Evolutionary conservation across 2,888 invertebrate genomes (phyloP), one percentile per base, ranked within the genome.

Genomic region (Eurois occulta): DNA sequence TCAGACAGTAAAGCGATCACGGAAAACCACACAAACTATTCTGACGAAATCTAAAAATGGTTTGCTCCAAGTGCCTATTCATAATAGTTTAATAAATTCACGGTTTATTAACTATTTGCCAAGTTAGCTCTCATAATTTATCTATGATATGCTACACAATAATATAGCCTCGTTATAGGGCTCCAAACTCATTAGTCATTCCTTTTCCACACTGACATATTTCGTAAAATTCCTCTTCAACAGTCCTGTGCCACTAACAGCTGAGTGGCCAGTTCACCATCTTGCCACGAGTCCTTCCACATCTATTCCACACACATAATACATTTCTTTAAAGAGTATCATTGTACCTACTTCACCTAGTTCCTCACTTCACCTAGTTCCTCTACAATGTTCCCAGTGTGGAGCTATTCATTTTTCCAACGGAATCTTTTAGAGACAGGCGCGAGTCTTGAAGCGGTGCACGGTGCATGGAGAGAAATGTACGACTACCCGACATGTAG

Each of bases 391-490:
- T 71, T 81, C 35, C 52, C 35, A 77, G 77, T 83, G 83, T 66
- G 58, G 35, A 64, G 69, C 72, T 64, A 78, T 86, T 66, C 83
- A 86, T 86, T 84, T 86, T 72, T 72, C 70, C 35, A 67, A 55
- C 69, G 38, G 60, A 83, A 86, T 84, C 83, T 83, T 84, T 72
- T 72, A 60, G 46, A 84, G 86, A 86, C 86, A 86, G 66, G 43
- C 69, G 62, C 72, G 58, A 52, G 83, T 73, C 79, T 86, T 86
- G 75, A 67, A 83, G 41, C 69, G 78, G 69, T 83, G 80, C 86
- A 83, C 69, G 78, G 69, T 83, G 80, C 86, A 83, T 86, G 83
- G 73, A 86, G 83, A 84, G 73, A 84, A 84, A 84, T 86, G 73
- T 71, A 65, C 79, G 76, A 86, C 46, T 66, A 74, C 24, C 80